phyloP scores from a whole-genome alignment of 1,140 invertebrate species.

The Drosophila prosaltans region DNA sequence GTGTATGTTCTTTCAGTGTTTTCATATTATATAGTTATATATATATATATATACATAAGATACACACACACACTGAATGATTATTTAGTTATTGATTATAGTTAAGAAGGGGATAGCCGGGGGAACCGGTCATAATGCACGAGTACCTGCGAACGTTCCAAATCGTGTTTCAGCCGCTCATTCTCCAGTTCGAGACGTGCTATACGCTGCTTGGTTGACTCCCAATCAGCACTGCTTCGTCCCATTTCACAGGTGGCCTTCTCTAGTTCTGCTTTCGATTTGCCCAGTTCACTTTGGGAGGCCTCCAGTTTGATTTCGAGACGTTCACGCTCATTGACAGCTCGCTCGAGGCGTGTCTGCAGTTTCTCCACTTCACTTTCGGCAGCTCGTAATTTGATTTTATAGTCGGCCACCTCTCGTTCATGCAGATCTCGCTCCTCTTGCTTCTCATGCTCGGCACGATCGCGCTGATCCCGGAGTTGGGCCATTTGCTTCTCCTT shows the following conservation, averaged over 20 bases:
- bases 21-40: neutral
- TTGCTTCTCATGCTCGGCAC: conserved; percentile 97
- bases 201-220: conserved; percentile 93
- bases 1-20: conserved; percentile 33
- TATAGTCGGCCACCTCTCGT: conserved; percentile 96
- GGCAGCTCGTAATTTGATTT: conserved; percentile 95
- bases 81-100: conserved; percentile 21
- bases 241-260: conserved; percentile 95
- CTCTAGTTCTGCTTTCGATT: conserved; percentile 96
- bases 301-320: conserved; percentile 95
- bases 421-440: conserved; percentile 97
- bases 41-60: conserved; percentile 47
- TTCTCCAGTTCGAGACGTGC: conserved; percentile 94
- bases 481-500: conserved; percentile 98
- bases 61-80: conserved; percentile 46
- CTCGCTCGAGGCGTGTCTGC: conserved; percentile 92
- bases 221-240: conserved; percentile 94
- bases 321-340: conserved; percentile 94
- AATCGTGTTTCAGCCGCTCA: conserved; percentile 92
- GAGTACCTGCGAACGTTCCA: conserved; percentile 89
- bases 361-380: conserved; percentile 96
- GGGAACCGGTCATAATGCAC: conserved; percentile 73
- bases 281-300: conserved; percentile 95
- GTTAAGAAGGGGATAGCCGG: conserved; percentile 7
- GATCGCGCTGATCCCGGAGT: conserved; percentile 94